Percentiles rank a stretch among this genome's conserved stretches.
Conservation (phyloP, 2,888 invertebrate species). For the Polymixis lichenea region DNA sequence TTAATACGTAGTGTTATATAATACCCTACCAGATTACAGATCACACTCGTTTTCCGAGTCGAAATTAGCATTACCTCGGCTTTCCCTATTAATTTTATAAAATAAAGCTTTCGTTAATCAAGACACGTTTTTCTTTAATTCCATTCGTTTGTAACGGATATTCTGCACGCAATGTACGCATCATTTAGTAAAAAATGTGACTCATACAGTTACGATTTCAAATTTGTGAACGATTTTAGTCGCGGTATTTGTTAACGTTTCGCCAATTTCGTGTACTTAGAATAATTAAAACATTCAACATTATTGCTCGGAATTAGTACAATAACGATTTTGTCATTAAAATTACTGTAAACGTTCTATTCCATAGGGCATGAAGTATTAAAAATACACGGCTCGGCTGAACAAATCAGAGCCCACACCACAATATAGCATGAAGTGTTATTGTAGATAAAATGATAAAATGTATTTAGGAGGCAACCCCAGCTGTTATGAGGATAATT, state of each 20-base stretch:
- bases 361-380: background rate
- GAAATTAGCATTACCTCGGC: conserved; percentile 2
- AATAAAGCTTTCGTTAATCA: conserved; percentile 39
- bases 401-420: conserved; percentile 14
- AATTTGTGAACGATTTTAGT: conserved; percentile 27
- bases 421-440: background rate
- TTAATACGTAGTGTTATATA: background rate
- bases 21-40: background rate
- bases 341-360: background rate
- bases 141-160: conserved; percentile 35
- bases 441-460: background rate
- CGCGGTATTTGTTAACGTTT: conserved; percentile 1
- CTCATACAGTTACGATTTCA: conserved; percentile 26
- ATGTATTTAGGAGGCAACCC: background rate
- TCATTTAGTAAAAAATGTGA: conserved; percentile 32
- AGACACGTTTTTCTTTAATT: conserved; percentile 35
- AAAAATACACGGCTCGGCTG: background rate
- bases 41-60: background rate
- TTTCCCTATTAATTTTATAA: conserved; percentile 24
- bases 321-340: conserved; percentile 6
- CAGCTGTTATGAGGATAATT: conserved; percentile 5
- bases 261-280: conserved; percentile 16
- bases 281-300: conserved; percentile 20
- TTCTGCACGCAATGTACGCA: conserved; percentile 46
- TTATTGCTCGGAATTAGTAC: conserved; percentile 2